phyloP scores from a whole-genome alignment of 1,140 invertebrate genomes.

The Eubasilissa regina region DNA sequence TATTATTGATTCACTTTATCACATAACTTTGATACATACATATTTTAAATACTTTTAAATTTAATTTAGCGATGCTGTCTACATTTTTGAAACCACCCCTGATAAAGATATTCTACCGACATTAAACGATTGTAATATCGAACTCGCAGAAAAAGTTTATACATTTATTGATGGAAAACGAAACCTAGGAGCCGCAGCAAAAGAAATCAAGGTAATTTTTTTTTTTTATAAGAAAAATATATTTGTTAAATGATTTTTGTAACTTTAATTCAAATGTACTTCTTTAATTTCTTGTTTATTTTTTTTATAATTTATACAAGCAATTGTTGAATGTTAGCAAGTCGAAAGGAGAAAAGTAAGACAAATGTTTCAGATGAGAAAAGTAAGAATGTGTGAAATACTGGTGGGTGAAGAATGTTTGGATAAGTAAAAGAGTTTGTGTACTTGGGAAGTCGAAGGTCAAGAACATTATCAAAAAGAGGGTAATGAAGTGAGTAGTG shows the following conservation, averaged over 20 bases:
- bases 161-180: conserved; percentile 18
- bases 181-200: conserved; percentile 9
- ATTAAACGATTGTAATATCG: conserved; percentile 18
- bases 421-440: too few species aligned
- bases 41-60: not conserved
- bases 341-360: too few species aligned
- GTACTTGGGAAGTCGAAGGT: too few species aligned
- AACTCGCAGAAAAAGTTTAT: conserved; percentile 20
- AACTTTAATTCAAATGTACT: too few species aligned
- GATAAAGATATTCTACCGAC: not conserved
- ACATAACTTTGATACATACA: not conserved
- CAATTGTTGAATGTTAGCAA: too few species aligned
- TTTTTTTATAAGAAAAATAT: not conserved
- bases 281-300: too few species aligned
- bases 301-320: too few species aligned
- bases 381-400: too few species aligned
- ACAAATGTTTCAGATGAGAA: too few species aligned
- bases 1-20: not conserved
- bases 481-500: too few species aligned
- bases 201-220: conserved; percentile 37
- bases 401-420: too few species aligned
- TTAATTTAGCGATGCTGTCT: conserved; percentile 13
- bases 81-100: not conserved
- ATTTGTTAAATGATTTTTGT: not conserved
- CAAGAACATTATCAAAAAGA: too few species aligned